Base-by-base conservation (phyloP, 2,797 vertebrate species). In the Myotis vivesi region DNA sequence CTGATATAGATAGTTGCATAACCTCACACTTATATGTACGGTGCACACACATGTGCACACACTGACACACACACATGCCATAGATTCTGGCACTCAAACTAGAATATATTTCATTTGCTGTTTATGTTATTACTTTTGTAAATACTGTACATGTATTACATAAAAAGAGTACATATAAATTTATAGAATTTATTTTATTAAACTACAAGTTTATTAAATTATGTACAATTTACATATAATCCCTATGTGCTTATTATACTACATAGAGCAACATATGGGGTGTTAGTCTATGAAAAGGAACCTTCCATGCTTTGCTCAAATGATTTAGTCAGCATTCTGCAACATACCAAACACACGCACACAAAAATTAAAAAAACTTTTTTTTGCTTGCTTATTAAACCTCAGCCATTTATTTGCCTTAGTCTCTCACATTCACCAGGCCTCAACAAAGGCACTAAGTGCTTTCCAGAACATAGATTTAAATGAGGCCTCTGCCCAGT, bases 391-490 rank as follows among this genome's bases (percentile, higher is more conserved):
- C 68, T 82, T 94, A 55, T 86, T 90, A 89, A 88, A 79, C 44
- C n/a, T 73, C 80, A 89, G 57, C 53, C 30, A 28, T 81, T 92
- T 79, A 28, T 77, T 94, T 76, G 72, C n/a, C 68, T 49, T 41
- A 4, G 11, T 64, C 44, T 55, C 41, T 86, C 41, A 36, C 51
- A 19, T 57, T 93, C 88, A 25, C 53, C 19, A 71, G 92, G 66
- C 28, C 69, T 90, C 89, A 12, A 59, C 72, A 84, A 91, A 87
- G 72, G 38, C 89, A 80, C 51, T 30, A 68, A 81, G 64, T 49
- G 82, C 90, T 97, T 97, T 96, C 93, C 94, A 84, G 96, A 96
- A 95, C 96, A 87, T 83, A 87, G 95, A 93, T 94, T 94, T 96
- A 95, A 95, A 93, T 83, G 89, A 95, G 75, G 90, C 23, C 71